phyloP scores from a whole-genome alignment of 2,113 vertebrate genomes.

The Pseudonaja textilis region DNA sequence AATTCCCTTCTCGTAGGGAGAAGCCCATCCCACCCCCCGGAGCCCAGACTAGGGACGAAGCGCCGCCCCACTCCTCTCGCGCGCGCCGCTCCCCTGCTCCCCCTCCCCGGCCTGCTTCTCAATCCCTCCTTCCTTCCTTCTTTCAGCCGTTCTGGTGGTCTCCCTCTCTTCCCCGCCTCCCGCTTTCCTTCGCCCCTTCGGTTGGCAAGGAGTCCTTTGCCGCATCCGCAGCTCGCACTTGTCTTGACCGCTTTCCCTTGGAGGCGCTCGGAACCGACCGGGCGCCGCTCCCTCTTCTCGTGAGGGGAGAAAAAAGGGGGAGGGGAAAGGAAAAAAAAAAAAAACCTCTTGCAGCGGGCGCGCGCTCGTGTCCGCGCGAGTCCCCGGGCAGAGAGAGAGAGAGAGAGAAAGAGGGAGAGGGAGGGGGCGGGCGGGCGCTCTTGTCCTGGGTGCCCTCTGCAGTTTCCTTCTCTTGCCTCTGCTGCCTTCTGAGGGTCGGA shows the following conservation, averaged over 20 bases:
- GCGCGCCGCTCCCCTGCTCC: conserved; percentile 42
- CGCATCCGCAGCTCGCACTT: conserved; percentile 53
- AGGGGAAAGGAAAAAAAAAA: background rate
- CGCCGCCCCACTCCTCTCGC: background rate
- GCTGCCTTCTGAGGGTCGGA: conserved; percentile 52
- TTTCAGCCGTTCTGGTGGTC: conserved; percentile 44
- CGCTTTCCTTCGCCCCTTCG: conserved; percentile 52
- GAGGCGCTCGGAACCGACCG: conserved; percentile 29
- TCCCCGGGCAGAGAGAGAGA: too few species aligned
- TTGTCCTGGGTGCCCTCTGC: conserved; percentile 64
- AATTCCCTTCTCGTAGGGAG: conserved; percentile 26
- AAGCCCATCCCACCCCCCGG: conserved; percentile 25
- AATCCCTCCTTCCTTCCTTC: conserved; percentile 29
- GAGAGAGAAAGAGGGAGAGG: background rate
- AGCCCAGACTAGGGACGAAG: background rate
- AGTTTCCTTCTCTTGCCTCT: conserved; percentile 49
- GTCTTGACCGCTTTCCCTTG: conserved; percentile 57
- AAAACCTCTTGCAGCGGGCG: conserved; percentile 26
- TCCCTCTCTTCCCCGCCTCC: conserved; percentile 46
- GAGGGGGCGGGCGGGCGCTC: conserved; percentile 23
- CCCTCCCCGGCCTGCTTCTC: conserved; percentile 41
- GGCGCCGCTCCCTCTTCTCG: conserved; percentile 47
- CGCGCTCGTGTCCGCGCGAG: background rate
- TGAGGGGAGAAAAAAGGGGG: conserved; percentile 41
- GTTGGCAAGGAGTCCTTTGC: conserved; percentile 48